These are phyloP conservation scores for Tolypeutes matacus DNA, from an alignment of 2,797 vertebrate species.

Conservation along the genomic window DNA sequence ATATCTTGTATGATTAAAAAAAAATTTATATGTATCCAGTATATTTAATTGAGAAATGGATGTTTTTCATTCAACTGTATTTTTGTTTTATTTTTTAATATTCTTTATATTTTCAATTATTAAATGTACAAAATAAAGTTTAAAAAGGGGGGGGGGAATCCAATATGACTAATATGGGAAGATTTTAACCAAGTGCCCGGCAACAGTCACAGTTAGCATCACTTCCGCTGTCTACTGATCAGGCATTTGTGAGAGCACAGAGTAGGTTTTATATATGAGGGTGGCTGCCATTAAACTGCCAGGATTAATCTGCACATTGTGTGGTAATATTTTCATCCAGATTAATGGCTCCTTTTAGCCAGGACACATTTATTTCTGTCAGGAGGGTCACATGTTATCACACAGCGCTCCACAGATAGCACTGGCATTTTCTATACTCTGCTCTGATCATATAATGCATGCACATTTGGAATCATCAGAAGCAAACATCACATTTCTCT, in stretches of 20 bases:
- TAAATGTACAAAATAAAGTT: too few species aligned
- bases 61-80: too few species aligned
- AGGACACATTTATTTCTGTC: slow-evolving; percentile 63
- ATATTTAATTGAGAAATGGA: too few species aligned
- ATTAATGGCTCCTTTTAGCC: slow-evolving; percentile 81
- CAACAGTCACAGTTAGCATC: rapidly evolving
- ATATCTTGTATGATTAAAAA: too few species aligned
- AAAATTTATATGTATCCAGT: too few species aligned
- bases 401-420: slow-evolving; percentile 65
- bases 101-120: too few species aligned
- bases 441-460: slow-evolving; percentile 65
- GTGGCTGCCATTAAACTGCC: background rate
- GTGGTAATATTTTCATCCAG: slow-evolving; percentile 78
- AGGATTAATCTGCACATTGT: slow-evolving; percentile 51
- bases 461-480: slow-evolving; percentile 70
- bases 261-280: slow-evolving; percentile 6
- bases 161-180: background rate
- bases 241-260: background rate
- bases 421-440: slow-evolving; percentile 69
- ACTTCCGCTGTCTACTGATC: background rate
- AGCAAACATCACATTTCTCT: slow-evolving; percentile 69
- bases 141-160: background rate
- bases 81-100: too few species aligned
- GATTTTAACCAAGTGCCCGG: background rate
- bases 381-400: slow-evolving; percentile 45